Evolutionary conservation across 2,888 invertebrate species (phyloP).

Genomic region (Eupithecia subumbrata): DNA sequence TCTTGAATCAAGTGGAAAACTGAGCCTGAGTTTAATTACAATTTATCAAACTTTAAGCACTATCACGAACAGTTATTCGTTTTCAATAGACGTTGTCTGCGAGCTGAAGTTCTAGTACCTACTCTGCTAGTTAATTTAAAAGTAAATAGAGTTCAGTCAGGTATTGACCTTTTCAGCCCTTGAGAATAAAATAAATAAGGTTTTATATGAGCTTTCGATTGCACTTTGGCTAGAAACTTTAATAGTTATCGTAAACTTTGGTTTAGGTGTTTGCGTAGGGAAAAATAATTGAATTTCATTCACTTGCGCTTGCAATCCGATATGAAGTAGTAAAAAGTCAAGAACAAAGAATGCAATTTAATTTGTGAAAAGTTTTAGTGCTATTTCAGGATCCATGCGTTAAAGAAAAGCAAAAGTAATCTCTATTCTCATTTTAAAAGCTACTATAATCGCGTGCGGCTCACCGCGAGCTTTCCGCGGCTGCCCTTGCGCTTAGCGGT

Average conservation of each 20-base stretch:
- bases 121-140: not conserved
- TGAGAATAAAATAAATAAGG: constrained; percentile 4
- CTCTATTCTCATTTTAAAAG: constrained; percentile 60
- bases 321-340: not conserved
- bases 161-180: not conserved
- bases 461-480: constrained; percentile 89
- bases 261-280: not conserved
- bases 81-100: not conserved
- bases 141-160: not conserved
- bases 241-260: not conserved
- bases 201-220: not conserved
- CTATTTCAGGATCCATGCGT: not conserved
- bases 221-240: not conserved
- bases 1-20: constrained; percentile 5
- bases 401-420: constrained; percentile 41
- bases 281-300: not conserved
- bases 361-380: not conserved
- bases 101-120: not conserved
- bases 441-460: constrained; percentile 75
- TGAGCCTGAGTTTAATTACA: constrained; percentile 31
- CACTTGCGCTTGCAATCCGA: not conserved
- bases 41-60: constrained; percentile 17
- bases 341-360: not conserved
- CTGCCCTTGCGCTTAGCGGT: constrained; percentile 82
- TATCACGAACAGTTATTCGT: not conserved